Conservation (phyloP, 2,888 invertebrate genomes). For the Corythucha ciliata region DNA sequence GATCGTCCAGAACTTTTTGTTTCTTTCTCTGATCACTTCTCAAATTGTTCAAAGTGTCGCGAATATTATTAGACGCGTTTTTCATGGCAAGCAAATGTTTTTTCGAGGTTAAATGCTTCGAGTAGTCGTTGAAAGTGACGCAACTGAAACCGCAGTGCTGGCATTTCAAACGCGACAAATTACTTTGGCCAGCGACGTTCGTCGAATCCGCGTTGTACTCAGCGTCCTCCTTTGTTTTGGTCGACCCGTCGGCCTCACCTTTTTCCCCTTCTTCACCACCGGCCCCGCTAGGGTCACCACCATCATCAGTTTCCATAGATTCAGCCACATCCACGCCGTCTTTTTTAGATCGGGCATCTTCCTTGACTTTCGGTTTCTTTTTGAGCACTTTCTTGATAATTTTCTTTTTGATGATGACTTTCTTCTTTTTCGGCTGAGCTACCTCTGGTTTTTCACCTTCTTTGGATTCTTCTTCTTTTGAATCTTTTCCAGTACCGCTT, state of each 20-base stretch:
- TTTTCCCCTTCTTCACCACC: constrained; percentile 9
- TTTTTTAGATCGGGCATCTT: background rate
- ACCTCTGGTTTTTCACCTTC: too few relatives aligned
- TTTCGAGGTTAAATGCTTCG: constrained; percentile 59
- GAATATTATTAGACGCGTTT: constrained; percentile 62
- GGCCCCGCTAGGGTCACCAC: background rate
- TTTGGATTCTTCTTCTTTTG: too few relatives aligned
- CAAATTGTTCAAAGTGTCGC: constrained; percentile 64
- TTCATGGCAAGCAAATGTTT: constrained; percentile 65
- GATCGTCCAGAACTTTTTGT: constrained; percentile 64
- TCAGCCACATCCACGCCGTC: background rate
- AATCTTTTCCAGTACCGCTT: too few relatives aligned
- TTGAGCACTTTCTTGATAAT: too few relatives aligned
- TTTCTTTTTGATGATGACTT: too few relatives aligned
- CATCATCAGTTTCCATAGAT: background rate
- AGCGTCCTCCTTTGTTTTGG: constrained; percentile 16
- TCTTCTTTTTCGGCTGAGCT: too few relatives aligned
- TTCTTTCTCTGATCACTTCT: constrained; percentile 68
- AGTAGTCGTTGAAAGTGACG: constrained; percentile 65
- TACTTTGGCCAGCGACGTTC: constrained; percentile 14
- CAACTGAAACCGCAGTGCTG: constrained; percentile 68
- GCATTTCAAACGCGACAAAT: constrained; percentile 51
- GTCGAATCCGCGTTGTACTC: constrained; percentile 24
- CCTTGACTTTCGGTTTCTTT: constrained; percentile 16
- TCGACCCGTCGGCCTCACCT: constrained; percentile 7